Percentiles rank a stretch among this genome's conserved stretches.
phyloP scores from a whole-genome alignment of 2,797 vertebrate species.

The Galago senegalensis region DNA sequence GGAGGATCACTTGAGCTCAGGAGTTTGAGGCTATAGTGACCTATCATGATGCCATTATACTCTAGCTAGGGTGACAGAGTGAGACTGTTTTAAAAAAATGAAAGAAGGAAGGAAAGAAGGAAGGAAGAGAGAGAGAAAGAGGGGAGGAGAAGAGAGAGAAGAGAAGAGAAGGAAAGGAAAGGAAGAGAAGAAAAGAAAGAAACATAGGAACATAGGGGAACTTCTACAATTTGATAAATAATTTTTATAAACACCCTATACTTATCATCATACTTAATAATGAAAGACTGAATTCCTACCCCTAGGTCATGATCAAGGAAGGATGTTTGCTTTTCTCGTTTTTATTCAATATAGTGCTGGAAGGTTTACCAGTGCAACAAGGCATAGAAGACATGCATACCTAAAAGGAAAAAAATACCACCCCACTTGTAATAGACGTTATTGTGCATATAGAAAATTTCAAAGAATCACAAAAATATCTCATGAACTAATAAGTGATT shows the following conservation, averaged over 20 bases:
- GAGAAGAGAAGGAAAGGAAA: not conserved
- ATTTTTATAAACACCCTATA: not conserved
- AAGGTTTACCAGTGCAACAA: not conserved
- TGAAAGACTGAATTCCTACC: not conserved
- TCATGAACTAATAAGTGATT: conserved; percentile 13
- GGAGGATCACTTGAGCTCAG: not conserved
- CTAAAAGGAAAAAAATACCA: not conserved
- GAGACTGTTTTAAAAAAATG: not conserved
- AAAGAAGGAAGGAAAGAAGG: not conserved
- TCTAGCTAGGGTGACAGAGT: no score
- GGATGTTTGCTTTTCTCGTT: not conserved
- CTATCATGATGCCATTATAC: no score
- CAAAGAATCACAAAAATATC: not conserved
- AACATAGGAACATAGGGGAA: not conserved
- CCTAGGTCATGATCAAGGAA: not conserved
- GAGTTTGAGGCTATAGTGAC: not conserved
- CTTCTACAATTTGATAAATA: not conserved
- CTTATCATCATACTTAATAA: not conserved
- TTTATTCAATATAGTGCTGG: not conserved
- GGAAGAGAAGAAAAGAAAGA: not conserved
- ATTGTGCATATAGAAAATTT: conserved; percentile 18
- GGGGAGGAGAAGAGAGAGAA: not conserved
- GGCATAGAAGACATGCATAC: not conserved
- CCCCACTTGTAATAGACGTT: not conserved
- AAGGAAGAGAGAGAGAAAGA: no score